These are phyloP conservation scores for Balaeniceps rex DNA, from an alignment of 2,113 vertebrate genomes.

Conservation along the genomic window DNA sequence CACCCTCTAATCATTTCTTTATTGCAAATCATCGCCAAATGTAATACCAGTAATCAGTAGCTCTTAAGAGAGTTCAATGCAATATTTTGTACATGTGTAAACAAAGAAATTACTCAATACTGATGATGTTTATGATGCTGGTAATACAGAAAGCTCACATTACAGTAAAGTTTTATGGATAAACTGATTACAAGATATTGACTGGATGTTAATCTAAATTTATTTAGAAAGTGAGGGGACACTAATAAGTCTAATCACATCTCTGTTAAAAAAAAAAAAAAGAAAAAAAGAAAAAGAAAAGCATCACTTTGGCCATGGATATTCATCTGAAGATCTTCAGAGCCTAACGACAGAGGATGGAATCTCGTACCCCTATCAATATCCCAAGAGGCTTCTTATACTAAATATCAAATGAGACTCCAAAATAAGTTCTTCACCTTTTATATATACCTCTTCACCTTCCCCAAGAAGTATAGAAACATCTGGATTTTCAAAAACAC, in stretches of 20 bases:
- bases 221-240: background rate
- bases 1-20: background rate
- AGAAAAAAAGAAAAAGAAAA: accelerated
- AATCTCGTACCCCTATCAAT: background rate
- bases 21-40: background rate
- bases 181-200: background rate
- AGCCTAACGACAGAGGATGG: background rate
- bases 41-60: background rate
- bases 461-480: background rate
- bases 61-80: background rate
- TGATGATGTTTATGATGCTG: background rate
- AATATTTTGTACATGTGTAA: background rate
- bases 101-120: background rate
- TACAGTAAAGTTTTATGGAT: background rate
- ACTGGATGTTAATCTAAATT: background rate
- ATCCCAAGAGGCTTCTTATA: background rate
- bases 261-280: background rate
- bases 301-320: background rate
- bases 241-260: background rate
- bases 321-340: background rate
- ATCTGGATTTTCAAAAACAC: background rate
- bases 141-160: background rate
- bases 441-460: background rate
- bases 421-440: background rate
- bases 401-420: background rate